Base-by-base conservation (phyloP, 2,797 vertebrate genomes). In the Eutrigla gurnardus region DNA sequence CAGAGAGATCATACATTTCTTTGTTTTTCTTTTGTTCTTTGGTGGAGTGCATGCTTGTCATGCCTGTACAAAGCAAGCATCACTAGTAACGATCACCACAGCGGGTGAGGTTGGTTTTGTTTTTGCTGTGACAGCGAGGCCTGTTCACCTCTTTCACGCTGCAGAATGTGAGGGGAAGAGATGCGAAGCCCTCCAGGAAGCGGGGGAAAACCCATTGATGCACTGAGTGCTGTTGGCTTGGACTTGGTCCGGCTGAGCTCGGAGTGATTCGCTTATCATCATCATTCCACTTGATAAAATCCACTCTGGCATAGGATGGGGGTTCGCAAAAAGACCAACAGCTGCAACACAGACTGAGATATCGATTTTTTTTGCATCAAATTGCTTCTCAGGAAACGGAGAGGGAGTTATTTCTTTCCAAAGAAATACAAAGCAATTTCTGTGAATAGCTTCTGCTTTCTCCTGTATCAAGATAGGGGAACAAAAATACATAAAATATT, bases 131-230 rank as follows among this genome's bases (percentile, higher is more conserved):
- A 62, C 69, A 25, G 25, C 25, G 25, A 25, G 25, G 66, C 70
- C 70, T 54, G 45, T 81, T 77, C 61, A 67, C 73, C 54, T 79
- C 73, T 66, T 81, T 70, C 65, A 70, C 78, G 49, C 57, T 52
- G 50, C 53, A 55, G 53, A 63, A 74, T 73, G 72, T 65, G 79
- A 90, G 76, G 78, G 75, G 82, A 91, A 89, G 79, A 86, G 84
- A 91, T 92, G 86, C 86, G 73, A 67, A 11, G 84, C 76, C 60
- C 68, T 80, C 33, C 72, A 74, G 80, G 87, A 86, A 74, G 75
- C 42, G 39, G 36, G 25, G 75, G 42, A 65, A 54, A 81, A 57
- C 62, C 57, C 75, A 59, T 58, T 78, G 81, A 83, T 80, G 62
- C 32, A 35, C 67, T 62, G 52, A 75, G 57, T 58, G 66, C 82